Evolutionary conservation across 1,140 invertebrate genomes (phyloP), one percentile per base, ranked within the genome.

Genomic region (Drosophila malerkotliana): DNA sequence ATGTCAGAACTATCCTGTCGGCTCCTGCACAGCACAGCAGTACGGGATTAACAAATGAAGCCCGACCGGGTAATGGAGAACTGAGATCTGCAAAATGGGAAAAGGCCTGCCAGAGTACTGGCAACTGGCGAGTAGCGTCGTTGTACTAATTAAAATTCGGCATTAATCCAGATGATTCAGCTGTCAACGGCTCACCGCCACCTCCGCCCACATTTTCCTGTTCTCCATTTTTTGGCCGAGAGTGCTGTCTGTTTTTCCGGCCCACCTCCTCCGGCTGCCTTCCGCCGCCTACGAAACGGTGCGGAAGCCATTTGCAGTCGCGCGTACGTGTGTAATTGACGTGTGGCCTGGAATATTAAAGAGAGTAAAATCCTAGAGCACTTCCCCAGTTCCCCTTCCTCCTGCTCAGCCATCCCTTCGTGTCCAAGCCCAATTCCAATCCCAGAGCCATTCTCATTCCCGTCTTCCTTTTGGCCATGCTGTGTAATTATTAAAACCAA

Each of bases 401-500:
- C 14, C 18, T 21, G 10, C 28, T 24, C n/a, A 14, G 7, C 49
- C 41, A 18, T 18, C 15, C 4, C 15, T 15, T 18, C 41, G n/a
- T 44, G 41, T 44, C 41, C 41, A 18, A 18, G 18, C 44, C 44
- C 15, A 47, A 47, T 47, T 6, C 44, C 44, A 21, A 44, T 59
- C 49, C 47, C 47, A 63, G 37, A 45, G 45, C 10, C 34, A 61
- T 62, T 51, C 59, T 59, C 63, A 63, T 62, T 34, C 49, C 52
- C 28, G 24, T 41, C n/a, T 44, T 61, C 39, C 18, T 51, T 30
- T 49, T 58, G 71, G 55, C 66, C 51, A 34, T 62, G 79, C 72
- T 88, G 68, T 82, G 84, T 90, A 90, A 90, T 90, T 90, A 90
- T 90, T 79, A 90, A 90, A 90, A 87, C 87, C 87, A 90, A 90